Percentiles rank a stretch among this genome's conserved stretches.
Evolutionary conservation across 2,113 vertebrate species (phyloP).

Genomic region (Chelonoidis abingdonii): DNA sequence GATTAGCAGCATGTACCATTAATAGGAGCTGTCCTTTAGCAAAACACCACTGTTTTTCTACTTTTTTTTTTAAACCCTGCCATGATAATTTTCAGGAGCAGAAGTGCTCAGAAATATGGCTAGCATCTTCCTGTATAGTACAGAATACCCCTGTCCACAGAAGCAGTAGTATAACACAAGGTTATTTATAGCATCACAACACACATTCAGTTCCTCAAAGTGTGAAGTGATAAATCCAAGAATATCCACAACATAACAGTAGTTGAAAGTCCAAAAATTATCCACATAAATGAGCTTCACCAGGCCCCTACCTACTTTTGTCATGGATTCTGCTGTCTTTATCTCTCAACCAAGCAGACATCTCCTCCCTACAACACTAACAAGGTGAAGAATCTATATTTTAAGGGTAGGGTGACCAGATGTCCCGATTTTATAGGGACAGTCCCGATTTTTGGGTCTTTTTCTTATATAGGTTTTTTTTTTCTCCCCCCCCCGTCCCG

Average conservation of each 20-base stretch:
- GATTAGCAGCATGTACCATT: neutral
- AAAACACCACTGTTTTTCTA: neutral
- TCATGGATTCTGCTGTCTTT: neutral
- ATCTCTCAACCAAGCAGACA: neutral
- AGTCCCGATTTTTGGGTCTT: no score
- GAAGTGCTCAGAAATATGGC: neutral
- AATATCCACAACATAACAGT: neutral
- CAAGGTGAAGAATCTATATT: neutral
- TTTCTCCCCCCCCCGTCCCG: no score
- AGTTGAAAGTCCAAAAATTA: neutral
- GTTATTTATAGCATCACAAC: neutral
- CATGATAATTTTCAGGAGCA: neutral
- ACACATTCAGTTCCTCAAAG: neutral
- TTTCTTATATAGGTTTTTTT: no score
- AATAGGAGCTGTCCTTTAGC: neutral
- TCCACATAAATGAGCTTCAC: neutral
- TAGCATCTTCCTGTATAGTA: neutral
- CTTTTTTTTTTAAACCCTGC: neutral
- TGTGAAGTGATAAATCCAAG: neutral
- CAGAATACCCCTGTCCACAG: neutral
- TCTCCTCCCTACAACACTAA: neutral
- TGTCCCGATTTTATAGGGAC: no score
- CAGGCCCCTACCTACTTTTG: neutral
- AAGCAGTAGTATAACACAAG: neutral
- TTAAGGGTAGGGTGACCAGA: neutral